Evolutionary conservation across 2,113 vertebrate species (phyloP), one percentile per base, ranked within the genome.

Genomic region (Rostratula benghalensis): DNA sequence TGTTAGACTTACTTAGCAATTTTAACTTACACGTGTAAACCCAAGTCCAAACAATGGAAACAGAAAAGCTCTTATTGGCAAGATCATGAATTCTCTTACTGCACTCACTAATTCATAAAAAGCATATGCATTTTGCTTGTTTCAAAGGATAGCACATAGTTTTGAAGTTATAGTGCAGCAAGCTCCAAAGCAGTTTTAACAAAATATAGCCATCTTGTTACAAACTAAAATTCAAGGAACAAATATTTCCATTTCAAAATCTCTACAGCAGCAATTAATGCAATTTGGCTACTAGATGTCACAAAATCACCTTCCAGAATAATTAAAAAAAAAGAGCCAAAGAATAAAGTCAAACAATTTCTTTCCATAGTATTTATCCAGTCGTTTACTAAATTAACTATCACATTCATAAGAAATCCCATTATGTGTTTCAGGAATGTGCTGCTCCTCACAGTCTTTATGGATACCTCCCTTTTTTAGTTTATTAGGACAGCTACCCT

Each of bases 231-330:
- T 78, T 70, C 90, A 84, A 70, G 79, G 79, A 94, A 95, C 90
- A 89, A 71, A 67, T 51, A 82, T 89, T 95, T 91, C 90, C 39
- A 89, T 91, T 96, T 91, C 93, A 89, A 77, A 94, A 93, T 89
- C 74, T 93, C 95, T 96, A 94, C 93, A 93, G 88, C 89, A 97
- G 90, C 95, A 94, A 87, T 89, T 67, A 88, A 97, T 95, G 88
- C 83, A 90, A 96, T 78, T 25, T 87, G 93, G 73, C 88, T 90
- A 92, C 87, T 95, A 92, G 90, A 93, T 50, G 89, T 71, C 79
- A 93, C 94, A 95, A 22, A 83, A 94, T 96, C 80, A 96, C 70
- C 78, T 94, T 90, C 84, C 86, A 74, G 87, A 95, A 93, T 96
- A 92, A 93, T 76, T 43, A 81, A 45, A 45, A 43, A 85, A 89